phyloP scores from a whole-genome alignment of 1,140 invertebrate genomes.

The Cydia pomonella region DNA sequence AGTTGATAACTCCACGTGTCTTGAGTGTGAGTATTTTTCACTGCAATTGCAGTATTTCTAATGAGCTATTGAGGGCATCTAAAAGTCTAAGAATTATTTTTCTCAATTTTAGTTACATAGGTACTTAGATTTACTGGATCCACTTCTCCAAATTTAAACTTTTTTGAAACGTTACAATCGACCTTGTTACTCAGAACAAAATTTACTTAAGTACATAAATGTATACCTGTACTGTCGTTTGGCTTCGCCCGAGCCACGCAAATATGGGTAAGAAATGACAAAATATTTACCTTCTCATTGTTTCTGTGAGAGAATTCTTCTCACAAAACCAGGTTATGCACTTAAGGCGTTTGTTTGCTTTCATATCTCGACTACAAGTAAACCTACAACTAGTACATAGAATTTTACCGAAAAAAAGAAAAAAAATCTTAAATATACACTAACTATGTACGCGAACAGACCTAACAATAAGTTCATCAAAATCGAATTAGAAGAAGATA shows the following conservation, averaged over 20 bases:
- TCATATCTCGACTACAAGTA: background rate
- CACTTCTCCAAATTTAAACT: no score
- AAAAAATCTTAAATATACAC: no score
- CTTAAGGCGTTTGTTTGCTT: slow-evolving; percentile 19
- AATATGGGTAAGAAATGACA: slow-evolving; percentile 24
- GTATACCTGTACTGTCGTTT: background rate
- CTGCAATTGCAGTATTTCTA: background rate
- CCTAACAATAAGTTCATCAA: no score
- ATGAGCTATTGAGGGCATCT: no score
- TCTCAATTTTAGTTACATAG: no score
- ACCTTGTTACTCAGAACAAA: no score
- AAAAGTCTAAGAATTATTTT: no score
- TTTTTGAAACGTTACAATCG: no score
- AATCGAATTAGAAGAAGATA: no score
- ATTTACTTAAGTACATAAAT: no score
- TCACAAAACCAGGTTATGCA: slow-evolving; percentile 14
- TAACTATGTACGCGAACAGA: no score
- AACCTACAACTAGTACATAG: background rate
- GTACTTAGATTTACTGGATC: no score
- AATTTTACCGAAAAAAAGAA: background rate
- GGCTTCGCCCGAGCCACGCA: slow-evolving; percentile 1
- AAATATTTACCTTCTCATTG: slow-evolving; percentile 28
- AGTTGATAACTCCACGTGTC: slow-evolving; percentile 83
- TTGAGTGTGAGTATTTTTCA: slow-evolving; percentile 83
- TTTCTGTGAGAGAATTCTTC: slow-evolving; percentile 3